phyloP scores from a whole-genome alignment of 1,140 invertebrate species.

The Camponotus vicinus region DNA sequence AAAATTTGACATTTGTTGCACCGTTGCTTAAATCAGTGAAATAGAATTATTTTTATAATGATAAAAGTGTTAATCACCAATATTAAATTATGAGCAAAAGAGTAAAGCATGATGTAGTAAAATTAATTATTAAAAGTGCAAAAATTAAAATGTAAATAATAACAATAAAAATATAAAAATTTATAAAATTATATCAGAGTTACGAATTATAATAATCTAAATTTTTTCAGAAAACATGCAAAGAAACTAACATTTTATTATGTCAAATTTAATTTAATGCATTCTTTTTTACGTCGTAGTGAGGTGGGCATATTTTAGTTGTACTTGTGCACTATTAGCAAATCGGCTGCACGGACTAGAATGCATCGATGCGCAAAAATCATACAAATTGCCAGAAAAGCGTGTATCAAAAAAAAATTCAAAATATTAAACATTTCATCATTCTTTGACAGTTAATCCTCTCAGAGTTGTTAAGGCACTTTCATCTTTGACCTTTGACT shows the following conservation, averaged over 20 bases:
- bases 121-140: not conserved
- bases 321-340: not conserved
- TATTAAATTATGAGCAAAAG: not conserved
- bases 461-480: too few species aligned
- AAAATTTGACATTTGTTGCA: slow-evolving; percentile 1
- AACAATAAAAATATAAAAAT: not conserved
- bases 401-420: not conserved
- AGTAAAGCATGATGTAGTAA: not conserved
- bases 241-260: not conserved
- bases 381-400: slow-evolving; percentile 2
- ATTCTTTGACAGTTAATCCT: too few species aligned
- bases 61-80: slow-evolving; percentile 15
- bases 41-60: not conserved
- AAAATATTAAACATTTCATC: not conserved
- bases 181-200: not conserved
- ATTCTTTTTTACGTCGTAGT: not conserved
- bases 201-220: not conserved
- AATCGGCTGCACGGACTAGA: slow-evolving; percentile 5
- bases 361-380: slow-evolving; percentile 2
- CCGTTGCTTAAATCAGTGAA: not conserved
- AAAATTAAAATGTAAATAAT: not conserved
- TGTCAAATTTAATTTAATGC: slow-evolving; percentile 14
- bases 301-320: not conserved
- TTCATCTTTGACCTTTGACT: too few species aligned
- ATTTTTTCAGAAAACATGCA: not conserved